Conservation (phyloP, 2,113 vertebrate genomes). For the Xenotilapia flavipinnis region DNA sequence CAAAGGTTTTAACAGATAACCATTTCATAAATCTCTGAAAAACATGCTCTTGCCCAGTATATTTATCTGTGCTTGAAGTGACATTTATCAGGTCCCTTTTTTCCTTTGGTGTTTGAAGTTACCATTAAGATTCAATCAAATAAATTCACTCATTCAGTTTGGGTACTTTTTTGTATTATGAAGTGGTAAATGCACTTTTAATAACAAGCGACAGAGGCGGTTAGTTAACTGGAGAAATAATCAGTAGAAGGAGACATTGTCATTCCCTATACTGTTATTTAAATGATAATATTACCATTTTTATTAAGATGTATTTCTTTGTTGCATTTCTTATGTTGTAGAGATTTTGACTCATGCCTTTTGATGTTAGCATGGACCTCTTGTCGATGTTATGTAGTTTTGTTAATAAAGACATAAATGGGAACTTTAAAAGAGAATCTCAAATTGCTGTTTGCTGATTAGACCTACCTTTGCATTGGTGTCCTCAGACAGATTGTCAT, state of each 20-base stretch:
- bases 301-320: background rate
- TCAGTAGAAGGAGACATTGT: fast-evolving
- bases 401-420: background rate
- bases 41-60: fast-evolving
- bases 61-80: background rate
- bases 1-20: background rate
- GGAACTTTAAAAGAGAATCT: background rate
- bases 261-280: background rate
- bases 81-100: background rate
- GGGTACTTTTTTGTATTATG: background rate
- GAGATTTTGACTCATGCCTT: fast-evolving
- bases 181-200: background rate
- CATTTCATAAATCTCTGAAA: background rate
- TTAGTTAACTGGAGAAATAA: background rate
- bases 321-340: background rate
- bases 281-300: background rate
- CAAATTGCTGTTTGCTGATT: background rate
- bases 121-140: background rate
- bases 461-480: conserved; percentile 24
- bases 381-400: fast-evolving
- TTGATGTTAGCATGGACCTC: background rate
- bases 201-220: background rate
- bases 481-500: background rate
- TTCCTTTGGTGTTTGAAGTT: background rate
- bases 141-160: background rate